Base-by-base conservation (phyloP, 1,140 invertebrate species). In the Drosophila seguyi region DNA sequence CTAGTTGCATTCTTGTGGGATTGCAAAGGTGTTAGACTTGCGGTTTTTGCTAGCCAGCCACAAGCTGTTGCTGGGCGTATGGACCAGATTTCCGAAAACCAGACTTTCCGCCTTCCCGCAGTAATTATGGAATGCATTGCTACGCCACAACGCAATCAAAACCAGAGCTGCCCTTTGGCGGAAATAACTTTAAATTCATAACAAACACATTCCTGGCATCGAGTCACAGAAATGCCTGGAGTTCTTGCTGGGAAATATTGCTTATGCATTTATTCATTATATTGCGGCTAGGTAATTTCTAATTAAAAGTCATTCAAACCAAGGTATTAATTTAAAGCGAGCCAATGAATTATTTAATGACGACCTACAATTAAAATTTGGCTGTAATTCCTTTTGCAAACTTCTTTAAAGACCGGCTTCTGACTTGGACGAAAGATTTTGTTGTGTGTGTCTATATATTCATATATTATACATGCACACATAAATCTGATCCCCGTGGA, bases 41-140 rank as follows among this genome's bases (percentile, higher is more conserved):
- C 67, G 69, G 69, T 38, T 72, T 59, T 59, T 29, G 16, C n/a
- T 36, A 45, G 50, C 27, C 8, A 18, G 16, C 69, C 36, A 34
- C 67, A 71, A 72, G 44, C 66, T 36, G 18, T 53, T 58, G 53
- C 11, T 20, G 11, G 8, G 14, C 60, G 31, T 36, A 16, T 29
- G 11, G 3, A 6, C 29, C 55, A 44, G 20, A 44, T 62, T 61
- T 60, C n/a, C 14, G 27, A 6, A 14, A 20, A 20, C n/a, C n/a
- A 5, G 27, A 13, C 1, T 60, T 14, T 3, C 22, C 20, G 3
- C 7, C n/a, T 47, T 27, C n/a, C 14, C 48, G 41, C 57, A 59
- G 44, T 50, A 59, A 72, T 73, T 72, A 73, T 72, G 38, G 53
- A 71, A 72, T 72, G 68, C 66, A 72, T 48, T 58, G 44, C 29